Base-by-base conservation (phyloP, 2,888 invertebrate genomes). In the Calliscelio sp. region DNA sequence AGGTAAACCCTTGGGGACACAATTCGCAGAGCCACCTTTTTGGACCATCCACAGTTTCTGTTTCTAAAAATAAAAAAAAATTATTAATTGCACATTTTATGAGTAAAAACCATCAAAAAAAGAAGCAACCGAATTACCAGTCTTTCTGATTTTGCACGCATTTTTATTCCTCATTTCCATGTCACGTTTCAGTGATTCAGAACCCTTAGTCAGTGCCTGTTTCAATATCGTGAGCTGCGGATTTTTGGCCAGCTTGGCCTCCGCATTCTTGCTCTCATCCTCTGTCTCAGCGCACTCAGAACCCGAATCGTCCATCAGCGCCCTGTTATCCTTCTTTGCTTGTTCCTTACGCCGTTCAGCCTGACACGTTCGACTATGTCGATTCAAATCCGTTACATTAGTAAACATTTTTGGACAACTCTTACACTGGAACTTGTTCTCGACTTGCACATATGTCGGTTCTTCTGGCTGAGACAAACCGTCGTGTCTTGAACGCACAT, bases 231-330 rank as follows among this genome's bases (percentile, higher is more conserved):
- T 93, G 16, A 93, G 86, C 49, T 93, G 93, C 2, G 93, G 93
- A 89, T 93, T 93, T 63, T 94, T 93, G 0, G 93, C 93, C 35
- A 92, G 87, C 86, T 93, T 94, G n/a, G 94, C 92, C 86, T 94
- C 94, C 11, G 94, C 94, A 71, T 89, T 92, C 78, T 90, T 92
- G 25, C 88, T 88, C 20, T 92, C 93, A 5, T 92, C 90, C 20
- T 92, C 92, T 0, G 92, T 91, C 18, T 92, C 93, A 2, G 88
- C 81, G 71, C 91, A 92, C 0, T 93, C 93, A 28, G 89, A 82
- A 57, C 92, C 93, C 0, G 92, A 92, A 11, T 87, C 89, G 22
- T 92, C 91, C 38, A 89, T 90, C 61, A 92, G 91, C 65, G 92
- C 89, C 83, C 61, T 59, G 6, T 92, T 93, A 89, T 91, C 90